phyloP scores from a whole-genome alignment of 2,888 invertebrate genomes.

The Argyra leucocephala region DNA sequence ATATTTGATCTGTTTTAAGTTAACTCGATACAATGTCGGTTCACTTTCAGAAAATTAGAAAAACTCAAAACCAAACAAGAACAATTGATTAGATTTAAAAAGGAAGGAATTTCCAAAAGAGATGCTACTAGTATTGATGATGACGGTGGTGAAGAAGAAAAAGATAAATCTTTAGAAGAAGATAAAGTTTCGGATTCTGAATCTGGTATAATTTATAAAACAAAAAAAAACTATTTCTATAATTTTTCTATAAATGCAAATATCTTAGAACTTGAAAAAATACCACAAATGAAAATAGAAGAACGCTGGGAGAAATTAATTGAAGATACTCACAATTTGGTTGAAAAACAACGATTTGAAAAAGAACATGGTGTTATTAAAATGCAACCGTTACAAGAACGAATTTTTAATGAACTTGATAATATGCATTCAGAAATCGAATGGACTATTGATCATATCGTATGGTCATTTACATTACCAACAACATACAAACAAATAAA shows the following conservation, averaged over 20 bases:
- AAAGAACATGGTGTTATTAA: conserved; percentile 31
- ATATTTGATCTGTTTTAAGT: too few relatives aligned
- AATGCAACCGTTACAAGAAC: conserved; percentile 33
- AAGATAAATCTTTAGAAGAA: not conserved
- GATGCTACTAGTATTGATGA: not conserved
- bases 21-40: too few relatives aligned
- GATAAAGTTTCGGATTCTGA: conserved; percentile 13
- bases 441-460: conserved; percentile 41
- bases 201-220: conserved; percentile 14
- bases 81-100: not conserved
- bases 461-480: conserved; percentile 40
- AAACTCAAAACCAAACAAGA: conserved; percentile 14
- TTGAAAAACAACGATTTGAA: conserved; percentile 36
- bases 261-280: conserved; percentile 12
- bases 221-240: too few relatives aligned
- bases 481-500: conserved; percentile 31
- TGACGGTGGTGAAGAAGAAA: conserved; percentile 12
- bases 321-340: conserved; percentile 45
- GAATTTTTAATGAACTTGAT: conserved; percentile 41
- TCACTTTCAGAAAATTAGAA: conserved; percentile 14
- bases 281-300: conserved; percentile 46
- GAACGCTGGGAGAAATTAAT: conserved; percentile 49
- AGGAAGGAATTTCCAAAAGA: not conserved
- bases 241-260: too few relatives aligned
- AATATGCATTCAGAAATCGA: conserved; percentile 47